A percentile compares a stretch with the other conserved stretches of the same genome.
Evolutionary conservation across 2,113 vertebrate species (phyloP).

Genomic region (Lathamus discolor): DNA sequence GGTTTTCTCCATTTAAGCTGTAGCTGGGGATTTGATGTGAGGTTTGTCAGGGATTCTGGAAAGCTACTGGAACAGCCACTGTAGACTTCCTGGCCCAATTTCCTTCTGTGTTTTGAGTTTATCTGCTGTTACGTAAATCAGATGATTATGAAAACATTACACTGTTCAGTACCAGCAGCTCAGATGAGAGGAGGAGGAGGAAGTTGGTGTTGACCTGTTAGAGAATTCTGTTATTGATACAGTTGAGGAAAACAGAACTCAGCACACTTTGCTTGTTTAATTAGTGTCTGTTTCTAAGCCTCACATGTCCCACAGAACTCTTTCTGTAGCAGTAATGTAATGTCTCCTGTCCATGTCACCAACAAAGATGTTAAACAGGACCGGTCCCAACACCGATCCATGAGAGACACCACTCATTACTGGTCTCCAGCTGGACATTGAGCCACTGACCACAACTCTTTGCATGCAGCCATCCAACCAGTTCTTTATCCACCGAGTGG

Average conservation of each 20-base stretch:
- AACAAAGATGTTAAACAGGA: too few relatives aligned
- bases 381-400: too few relatives aligned
- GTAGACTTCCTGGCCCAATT: neutral
- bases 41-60: neutral
- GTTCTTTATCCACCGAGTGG: too few relatives aligned
- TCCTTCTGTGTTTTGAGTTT: neutral
- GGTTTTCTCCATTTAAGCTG: neutral
- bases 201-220: neutral
- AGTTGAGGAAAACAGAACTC: constrained; percentile 4
- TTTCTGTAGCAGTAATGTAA: neutral
- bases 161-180: neutral
- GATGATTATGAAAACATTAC: neutral
- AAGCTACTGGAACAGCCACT: neutral
- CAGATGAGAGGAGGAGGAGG: neutral
- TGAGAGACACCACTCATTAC: too few relatives aligned
- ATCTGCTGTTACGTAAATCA: neutral
- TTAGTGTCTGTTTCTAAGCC: neutral
- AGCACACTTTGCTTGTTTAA: neutral
- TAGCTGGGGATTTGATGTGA: neutral
- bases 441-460: too few relatives aligned
- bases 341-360: too few relatives aligned
- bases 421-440: too few relatives aligned
- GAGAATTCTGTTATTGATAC: neutral
- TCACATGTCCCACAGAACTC: neutral
- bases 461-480: too few relatives aligned